These are phyloP conservation scores for Gadopsis bispinosus DNA, from an alignment of 2,797 vertebrate species.

Conservation along the genomic window DNA sequence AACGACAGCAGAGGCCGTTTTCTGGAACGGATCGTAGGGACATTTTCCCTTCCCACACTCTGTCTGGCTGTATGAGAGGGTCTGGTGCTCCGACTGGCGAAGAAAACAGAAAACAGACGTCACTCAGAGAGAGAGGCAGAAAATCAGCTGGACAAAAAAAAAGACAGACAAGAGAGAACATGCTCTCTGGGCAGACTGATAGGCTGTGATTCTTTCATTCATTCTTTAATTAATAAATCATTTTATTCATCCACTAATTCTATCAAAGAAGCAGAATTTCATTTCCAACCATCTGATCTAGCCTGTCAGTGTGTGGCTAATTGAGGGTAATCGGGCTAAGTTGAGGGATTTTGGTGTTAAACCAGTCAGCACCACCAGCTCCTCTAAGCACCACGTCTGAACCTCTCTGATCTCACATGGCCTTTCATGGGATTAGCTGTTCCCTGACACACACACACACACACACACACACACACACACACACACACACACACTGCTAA, in stretches of 20 bases:
- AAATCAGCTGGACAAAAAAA: constrained; percentile 11
- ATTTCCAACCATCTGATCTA: constrained; percentile 11
- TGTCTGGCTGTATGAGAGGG: constrained; percentile 81
- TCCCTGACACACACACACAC: constrained; percentile 33
- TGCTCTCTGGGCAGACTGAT: neutral
- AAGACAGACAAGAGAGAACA: neutral
- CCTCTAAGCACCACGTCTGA: constrained; percentile 69
- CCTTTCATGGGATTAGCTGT: constrained; percentile 77
- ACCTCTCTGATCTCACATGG: constrained; percentile 68
- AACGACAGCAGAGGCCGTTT: constrained; percentile 83
- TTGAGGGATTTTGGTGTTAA: constrained; percentile 67
- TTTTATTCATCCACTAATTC: constrained; percentile 3
- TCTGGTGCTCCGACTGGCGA: constrained; percentile 82
- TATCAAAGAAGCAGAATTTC: constrained; percentile 3
- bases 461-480: constrained; percentile 17
- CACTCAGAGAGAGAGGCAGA: constrained; percentile 26
- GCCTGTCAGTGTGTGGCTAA: constrained; percentile 36
- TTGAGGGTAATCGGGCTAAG: constrained; percentile 63
- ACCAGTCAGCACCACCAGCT: constrained; percentile 66
- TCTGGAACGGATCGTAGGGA: constrained; percentile 86
- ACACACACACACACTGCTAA: constrained; percentile 17
- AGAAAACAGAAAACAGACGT: constrained; percentile 43
- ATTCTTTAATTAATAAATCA: constrained; percentile 1
- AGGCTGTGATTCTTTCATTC: neutral
- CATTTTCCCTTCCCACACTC: constrained; percentile 89